Evolutionary conservation across 2,797 vertebrate species (phyloP).

Genomic region (Onychomys arenicola): DNA sequence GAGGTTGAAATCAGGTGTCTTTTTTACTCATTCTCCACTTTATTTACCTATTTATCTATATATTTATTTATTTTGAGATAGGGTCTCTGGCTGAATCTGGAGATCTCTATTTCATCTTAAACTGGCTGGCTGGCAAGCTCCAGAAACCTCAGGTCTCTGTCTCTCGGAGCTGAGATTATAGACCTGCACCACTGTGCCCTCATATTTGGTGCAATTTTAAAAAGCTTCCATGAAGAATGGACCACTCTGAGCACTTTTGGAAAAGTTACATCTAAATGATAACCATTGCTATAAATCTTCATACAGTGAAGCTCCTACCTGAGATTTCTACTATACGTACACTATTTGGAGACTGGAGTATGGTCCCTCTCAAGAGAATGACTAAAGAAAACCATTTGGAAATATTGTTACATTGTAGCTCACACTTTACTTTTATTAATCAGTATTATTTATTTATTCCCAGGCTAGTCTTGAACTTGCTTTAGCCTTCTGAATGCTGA

Average conservation of each 20-base stretch:
- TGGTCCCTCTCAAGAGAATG: background rate
- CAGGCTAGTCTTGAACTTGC: background rate
- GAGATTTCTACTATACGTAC: background rate
- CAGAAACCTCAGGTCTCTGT: background rate
- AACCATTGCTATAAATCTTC: background rate
- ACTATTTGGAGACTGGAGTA: background rate
- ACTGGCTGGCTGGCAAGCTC: background rate
- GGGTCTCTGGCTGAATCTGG: background rate
- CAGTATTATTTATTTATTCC: background rate
- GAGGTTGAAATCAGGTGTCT: background rate
- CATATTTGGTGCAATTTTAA: background rate
- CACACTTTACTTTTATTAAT: background rate
- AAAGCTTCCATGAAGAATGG: constrained; percentile 31
- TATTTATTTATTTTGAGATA: background rate
- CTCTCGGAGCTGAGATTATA: background rate
- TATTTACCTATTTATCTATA: background rate
- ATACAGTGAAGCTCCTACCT: background rate
- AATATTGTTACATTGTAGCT: background rate
- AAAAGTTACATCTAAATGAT: constrained; percentile 14
- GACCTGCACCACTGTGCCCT: background rate
- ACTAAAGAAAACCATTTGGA: background rate
- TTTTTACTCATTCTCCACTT: background rate
- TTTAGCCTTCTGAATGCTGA: background rate
- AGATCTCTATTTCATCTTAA: background rate
- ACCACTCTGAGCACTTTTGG: background rate